Conservation (phyloP, 2,888 invertebrate species). For the Thelaira solivaga region DNA sequence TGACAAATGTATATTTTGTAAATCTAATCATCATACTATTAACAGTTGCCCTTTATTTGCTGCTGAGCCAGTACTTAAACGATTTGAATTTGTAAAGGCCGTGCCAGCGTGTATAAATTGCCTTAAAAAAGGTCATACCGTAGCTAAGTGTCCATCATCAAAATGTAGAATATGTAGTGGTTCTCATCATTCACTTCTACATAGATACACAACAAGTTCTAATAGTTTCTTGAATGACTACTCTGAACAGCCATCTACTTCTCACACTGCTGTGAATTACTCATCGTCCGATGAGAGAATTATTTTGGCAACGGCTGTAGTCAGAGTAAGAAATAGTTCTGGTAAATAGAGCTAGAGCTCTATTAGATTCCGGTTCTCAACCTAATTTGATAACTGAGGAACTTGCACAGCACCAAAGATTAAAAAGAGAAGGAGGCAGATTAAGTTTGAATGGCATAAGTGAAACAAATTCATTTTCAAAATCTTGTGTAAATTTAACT, state of each 20-base stretch:
- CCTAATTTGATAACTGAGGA: conserved; percentile 13
- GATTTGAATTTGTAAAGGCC: too few species aligned
- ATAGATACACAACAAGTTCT: too few species aligned
- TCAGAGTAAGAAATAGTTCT: neutral
- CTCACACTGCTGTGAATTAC: neutral
- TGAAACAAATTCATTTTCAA: neutral
- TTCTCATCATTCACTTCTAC: neutral
- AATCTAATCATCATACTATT: neutral
- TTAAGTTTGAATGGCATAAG: neutral
- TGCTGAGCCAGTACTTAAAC: neutral
- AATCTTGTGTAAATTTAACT: too few species aligned
- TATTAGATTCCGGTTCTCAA: conserved; percentile 32
- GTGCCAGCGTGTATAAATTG: too few species aligned
- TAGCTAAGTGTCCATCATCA: conserved; percentile 10
- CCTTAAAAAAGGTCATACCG: too few species aligned
- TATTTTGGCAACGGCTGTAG: too few species aligned
- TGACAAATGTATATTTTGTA: neutral
- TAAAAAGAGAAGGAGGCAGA: neutral
- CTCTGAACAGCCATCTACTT: neutral
- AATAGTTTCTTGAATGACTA: too few species aligned
- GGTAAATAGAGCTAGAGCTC: conserved; percentile 1
- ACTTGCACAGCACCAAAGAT: neutral
- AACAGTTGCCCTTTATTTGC: neutral
- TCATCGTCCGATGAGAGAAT: neutral
- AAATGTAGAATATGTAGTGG: neutral